Evolutionary conservation across 2,113 vertebrate genomes (phyloP).

Genomic region (Bubo blakistoni): DNA sequence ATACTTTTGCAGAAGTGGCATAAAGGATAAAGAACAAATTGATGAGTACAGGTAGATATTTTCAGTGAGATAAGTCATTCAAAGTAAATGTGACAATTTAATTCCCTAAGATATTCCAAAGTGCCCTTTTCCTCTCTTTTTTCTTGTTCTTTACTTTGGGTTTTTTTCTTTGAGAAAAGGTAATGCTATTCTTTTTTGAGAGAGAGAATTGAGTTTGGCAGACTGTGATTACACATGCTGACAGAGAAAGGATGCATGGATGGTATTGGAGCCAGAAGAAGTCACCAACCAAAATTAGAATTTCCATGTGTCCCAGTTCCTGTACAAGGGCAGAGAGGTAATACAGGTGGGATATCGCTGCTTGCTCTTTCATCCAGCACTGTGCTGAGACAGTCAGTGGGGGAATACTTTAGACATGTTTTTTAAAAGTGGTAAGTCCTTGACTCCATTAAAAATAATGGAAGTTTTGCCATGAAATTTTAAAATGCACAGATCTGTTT

Average conservation of each 20-base stretch:
- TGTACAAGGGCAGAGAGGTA: not conserved
- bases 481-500: not conserved
- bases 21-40: not conserved
- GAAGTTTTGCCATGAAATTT: not conserved
- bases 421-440: not conserved
- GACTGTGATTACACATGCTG: not conserved
- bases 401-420: not conserved
- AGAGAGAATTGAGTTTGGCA: not conserved
- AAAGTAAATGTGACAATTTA: not conserved
- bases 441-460: not conserved
- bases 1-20: not conserved
- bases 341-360: not conserved
- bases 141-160: not conserved
- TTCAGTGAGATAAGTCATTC: not conserved
- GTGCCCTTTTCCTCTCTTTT: not conserved
- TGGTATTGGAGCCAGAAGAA: not conserved
- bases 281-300: not conserved
- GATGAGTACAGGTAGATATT: not conserved
- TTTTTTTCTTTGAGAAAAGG: not conserved
- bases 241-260: not conserved
- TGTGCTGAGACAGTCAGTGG: not conserved
- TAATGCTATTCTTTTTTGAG: not conserved
- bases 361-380: not conserved
- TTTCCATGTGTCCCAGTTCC: not conserved
- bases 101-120: not conserved